Percentiles rank a stretch among this genome's conserved stretches.
Conservation (phyloP, 2,888 invertebrate genomes). For the Diarsia mendica region DNA sequence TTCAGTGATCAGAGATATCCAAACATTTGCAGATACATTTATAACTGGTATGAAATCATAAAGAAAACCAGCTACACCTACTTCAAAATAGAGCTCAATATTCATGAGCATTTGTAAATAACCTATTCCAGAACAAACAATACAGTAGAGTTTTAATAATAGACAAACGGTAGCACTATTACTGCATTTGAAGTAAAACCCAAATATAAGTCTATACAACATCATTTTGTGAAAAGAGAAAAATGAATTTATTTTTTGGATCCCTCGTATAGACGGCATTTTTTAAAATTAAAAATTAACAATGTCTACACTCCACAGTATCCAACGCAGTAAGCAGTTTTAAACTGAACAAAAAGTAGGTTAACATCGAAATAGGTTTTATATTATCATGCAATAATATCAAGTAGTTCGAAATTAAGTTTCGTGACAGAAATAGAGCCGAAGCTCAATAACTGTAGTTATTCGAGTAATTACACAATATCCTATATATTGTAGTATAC, state of each 20-base stretch:
- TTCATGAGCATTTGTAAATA: background rate
- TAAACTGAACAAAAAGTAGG: background rate
- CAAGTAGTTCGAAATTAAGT: background rate
- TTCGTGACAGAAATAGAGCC: background rate
- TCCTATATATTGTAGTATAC: too few species aligned
- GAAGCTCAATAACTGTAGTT: background rate
- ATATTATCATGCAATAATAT: background rate
- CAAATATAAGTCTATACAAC: conserved; percentile 1
- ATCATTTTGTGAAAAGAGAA: background rate
- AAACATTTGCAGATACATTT: background rate
- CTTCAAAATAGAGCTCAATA: background rate
- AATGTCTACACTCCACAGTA: too few species aligned
- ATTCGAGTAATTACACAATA: too few species aligned
- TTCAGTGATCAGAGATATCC: background rate
- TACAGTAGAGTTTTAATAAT: conserved; percentile 7
- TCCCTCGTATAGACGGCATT: background rate
- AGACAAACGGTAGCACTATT: background rate
- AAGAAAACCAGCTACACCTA: background rate
- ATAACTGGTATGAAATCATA: background rate
- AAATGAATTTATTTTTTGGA: background rate
- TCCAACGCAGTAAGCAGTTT: background rate
- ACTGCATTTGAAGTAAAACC: conserved; percentile 9
- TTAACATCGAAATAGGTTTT: background rate
- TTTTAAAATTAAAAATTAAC: background rate
- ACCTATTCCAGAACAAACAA: background rate